Percentiles rank a stretch among this genome's conserved stretches.
These are phyloP conservation scores for Aspidiotus destructor DNA, from an alignment of 2,888 invertebrate species.

Conservation along the genomic window DNA sequence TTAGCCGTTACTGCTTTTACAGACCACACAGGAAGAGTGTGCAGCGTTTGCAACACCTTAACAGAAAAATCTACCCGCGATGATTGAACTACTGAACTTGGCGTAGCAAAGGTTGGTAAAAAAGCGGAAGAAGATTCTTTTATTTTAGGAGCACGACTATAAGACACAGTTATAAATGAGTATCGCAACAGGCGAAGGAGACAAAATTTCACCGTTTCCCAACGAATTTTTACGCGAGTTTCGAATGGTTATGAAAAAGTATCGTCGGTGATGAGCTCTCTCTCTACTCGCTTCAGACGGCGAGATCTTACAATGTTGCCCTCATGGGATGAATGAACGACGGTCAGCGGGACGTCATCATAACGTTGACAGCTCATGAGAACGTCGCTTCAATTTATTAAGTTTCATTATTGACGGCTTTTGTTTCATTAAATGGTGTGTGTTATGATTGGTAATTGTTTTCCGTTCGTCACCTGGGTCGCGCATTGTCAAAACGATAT, in stretches of 20 bases:
- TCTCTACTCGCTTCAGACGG: no score
- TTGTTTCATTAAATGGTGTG: constrained; percentile 31
- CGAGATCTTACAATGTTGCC: not conserved
- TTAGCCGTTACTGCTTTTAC: constrained; percentile 17
- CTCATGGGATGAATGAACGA: constrained; percentile 6
- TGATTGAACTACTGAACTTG: not conserved
- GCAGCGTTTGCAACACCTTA: not conserved
- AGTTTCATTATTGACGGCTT: constrained; percentile 26
- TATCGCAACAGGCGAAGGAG: no score
- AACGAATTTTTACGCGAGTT: no score
- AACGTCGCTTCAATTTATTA: constrained; percentile 13
- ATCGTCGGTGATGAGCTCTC: no score
- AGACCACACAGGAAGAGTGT: constrained; percentile 11
- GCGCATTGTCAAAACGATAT: constrained; percentile 1
- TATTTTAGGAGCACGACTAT: no score
- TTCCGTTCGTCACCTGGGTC: constrained; percentile 23
- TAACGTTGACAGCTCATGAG: constrained; percentile 24
- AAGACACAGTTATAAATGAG: no score
- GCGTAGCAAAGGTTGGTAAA: no score
- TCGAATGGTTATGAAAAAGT: no score
- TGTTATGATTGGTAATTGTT: constrained; percentile 32
- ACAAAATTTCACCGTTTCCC: no score
- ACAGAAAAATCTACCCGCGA: not conserved
- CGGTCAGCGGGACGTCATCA: constrained; percentile 25
- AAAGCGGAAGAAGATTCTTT: no score